Conservation (phyloP, 2,888 invertebrate species). For the Trichopoda pennipes region DNA sequence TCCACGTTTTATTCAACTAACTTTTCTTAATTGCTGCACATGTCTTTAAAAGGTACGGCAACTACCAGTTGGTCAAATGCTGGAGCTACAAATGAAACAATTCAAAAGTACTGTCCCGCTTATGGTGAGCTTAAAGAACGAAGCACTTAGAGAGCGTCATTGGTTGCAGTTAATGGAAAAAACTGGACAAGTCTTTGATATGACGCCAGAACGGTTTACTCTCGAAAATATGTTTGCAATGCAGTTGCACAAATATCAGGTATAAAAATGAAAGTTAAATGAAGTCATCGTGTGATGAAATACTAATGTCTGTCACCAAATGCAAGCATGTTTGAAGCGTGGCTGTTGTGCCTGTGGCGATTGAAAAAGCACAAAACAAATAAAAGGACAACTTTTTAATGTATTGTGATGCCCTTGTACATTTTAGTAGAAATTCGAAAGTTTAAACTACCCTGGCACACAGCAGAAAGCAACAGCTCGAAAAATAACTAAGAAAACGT, state of each 20-base stretch:
- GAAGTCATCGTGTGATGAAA: not conserved
- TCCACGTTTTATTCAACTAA: not conserved
- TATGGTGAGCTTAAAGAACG: conserved; percentile 94
- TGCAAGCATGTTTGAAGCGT: not conserved
- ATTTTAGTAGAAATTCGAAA: conserved; percentile 20
- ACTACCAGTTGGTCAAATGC: conserved; percentile 84
- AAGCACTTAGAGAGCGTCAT: conserved; percentile 93
- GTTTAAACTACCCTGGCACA: conserved; percentile 11
- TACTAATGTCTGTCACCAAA: conserved; percentile 8
- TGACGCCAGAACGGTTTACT: conserved; percentile 93
- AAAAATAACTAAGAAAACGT: not conserved
- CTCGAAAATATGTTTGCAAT: conserved; percentile 95
- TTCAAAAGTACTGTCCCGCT: conserved; percentile 93
- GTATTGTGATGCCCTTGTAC: conserved; percentile 30
- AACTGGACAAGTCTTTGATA: conserved; percentile 91
- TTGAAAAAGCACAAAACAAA: conserved; percentile 22
- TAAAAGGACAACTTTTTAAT: conserved; percentile 52
- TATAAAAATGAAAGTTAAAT: conserved; percentile 48
- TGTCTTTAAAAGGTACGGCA: conserved; percentile 77
- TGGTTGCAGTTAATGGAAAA: conserved; percentile 94
- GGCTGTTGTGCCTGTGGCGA: not conserved
- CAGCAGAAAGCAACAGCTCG: conserved; percentile 33
- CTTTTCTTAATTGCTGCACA: not conserved
- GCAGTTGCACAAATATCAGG: conserved; percentile 93
- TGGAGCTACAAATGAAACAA: conserved; percentile 92